A percentile compares a stretch with the other conserved stretches of the same genome.
Evolutionary conservation across 2,113 vertebrate species (phyloP).

Genomic region (Spheniscus mendiculus): DNA sequence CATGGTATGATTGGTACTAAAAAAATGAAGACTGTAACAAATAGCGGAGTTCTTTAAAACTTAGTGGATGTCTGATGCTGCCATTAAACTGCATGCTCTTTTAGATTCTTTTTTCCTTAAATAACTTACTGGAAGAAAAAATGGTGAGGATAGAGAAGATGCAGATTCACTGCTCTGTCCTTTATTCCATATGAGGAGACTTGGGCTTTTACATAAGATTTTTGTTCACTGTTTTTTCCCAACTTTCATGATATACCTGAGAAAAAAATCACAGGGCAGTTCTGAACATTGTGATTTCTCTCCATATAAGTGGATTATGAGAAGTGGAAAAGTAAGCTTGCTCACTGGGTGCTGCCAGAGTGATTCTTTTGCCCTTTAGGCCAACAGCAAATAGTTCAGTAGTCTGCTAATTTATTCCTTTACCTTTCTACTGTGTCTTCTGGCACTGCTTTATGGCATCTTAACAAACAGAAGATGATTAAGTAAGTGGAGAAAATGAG

Average conservation of each 20-base stretch:
- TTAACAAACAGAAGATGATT: neutral
- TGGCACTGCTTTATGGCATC: neutral
- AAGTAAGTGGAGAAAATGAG: neutral
- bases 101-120: neutral
- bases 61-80: neutral
- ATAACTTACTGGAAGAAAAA: neutral
- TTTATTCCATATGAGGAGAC: neutral
- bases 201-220: neutral
- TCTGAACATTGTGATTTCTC: neutral
- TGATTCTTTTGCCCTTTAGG: neutral
- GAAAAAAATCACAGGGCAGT: neutral
- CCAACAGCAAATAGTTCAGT: neutral
- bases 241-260: neutral
- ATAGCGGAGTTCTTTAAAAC: neutral
- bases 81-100: neutral
- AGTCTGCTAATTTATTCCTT: neutral
- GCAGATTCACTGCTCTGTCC: neutral
- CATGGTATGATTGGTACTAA: neutral
- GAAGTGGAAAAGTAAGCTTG: neutral
- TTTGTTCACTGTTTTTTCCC: neutral
- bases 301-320: neutral
- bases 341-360: neutral
- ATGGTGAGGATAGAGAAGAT: neutral
- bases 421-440: neutral
- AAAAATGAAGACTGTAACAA: neutral